Evolutionary conservation across 2,113 vertebrate species (phyloP), one percentile per base, ranked within the genome.

Genomic region (Pelobates fuscus): DNA sequence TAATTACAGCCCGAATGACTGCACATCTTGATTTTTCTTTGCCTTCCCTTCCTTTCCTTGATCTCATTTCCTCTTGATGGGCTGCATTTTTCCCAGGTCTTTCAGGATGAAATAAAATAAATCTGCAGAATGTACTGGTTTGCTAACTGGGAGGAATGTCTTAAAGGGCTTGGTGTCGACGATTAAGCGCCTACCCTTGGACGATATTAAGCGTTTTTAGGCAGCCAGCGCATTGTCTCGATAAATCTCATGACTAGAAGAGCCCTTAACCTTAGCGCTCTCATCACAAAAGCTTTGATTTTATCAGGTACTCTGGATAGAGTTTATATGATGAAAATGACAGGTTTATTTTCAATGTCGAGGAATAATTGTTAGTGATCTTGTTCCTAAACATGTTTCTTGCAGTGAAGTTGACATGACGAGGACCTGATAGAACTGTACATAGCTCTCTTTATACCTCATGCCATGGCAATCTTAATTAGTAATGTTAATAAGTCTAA

Each of bases 1-100:
- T 89, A 91, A 91, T 91, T 90, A 90, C 86, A 87, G 82, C 80
- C 82, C 44, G 77, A 84, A 84, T 84, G 88, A 86, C 87, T 85
- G 66, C 87, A 84, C 80, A 82, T 88, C 86, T 88, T 87, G 84
- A 86, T 88, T 86, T 87, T 77, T 78, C 78, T 81, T 83, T 77
- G 63, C 73, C 65, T 77, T 77, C 73, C 64, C 55, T 77, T 77
- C 73, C 73, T 63, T 77, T 77, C 73, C 64, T 55, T 77, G 73
- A 77, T 77, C 73, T 77, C 73, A 77, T 77, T 77, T 77, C 85
- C 79, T 84, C 81, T 41, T 64, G 80, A 85, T 85, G 83, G 75
- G 74, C 84, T 82, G 84, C 80, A 80, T 85, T 86, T 86, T 86
- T 83, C 88, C 82, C 81, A 82, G 82, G 86, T 86, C 88, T 82